phyloP scores from a whole-genome alignment of 37 sponge, comb jelly and placozoan genomes.

The Halichondria panicea region DNA sequence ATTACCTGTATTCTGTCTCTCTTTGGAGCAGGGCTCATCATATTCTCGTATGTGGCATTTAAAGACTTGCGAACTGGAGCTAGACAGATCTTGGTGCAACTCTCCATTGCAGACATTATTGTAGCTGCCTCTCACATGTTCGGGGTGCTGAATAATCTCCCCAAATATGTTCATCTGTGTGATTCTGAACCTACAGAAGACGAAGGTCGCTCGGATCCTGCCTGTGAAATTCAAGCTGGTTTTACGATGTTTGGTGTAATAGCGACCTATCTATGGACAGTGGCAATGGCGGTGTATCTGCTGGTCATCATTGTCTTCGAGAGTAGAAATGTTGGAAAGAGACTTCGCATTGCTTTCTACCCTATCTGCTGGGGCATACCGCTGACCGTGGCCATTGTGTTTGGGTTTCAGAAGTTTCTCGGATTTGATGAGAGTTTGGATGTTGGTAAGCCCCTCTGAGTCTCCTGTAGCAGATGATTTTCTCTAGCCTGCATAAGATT shows the following conservation, averaged over 20 bases:
- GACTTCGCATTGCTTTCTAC: conserved; percentile 24
- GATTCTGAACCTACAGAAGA: not conserved
- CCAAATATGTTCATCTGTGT: not conserved
- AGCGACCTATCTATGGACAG: conserved; percentile 59
- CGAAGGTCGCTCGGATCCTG: not conserved
- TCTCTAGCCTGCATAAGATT: not conserved
- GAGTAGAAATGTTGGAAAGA: conserved; percentile 13
- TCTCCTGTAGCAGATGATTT: no score
- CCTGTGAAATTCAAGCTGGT: conserved; percentile 49
- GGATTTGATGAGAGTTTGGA: conserved; percentile 29
- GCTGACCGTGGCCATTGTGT: not conserved
- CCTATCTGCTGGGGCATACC: conserved; percentile 59
- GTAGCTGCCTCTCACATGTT: conserved; percentile 51
- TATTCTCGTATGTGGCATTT: conserved; percentile 60
- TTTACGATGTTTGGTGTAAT: conserved; percentile 31
- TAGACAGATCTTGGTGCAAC: conserved; percentile 57
- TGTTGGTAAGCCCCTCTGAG: conserved; percentile 16
- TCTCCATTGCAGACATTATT: conserved; percentile 66
- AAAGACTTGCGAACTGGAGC: conserved; percentile 45
- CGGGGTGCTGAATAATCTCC: conserved; percentile 33
- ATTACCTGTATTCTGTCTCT: conserved; percentile 49
- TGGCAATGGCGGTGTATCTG: conserved; percentile 63
- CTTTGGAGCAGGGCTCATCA: conserved; percentile 60
- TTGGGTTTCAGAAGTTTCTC: conserved; percentile 8
- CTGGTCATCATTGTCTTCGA: conserved; percentile 45